Evolutionary conservation across 2,888 invertebrate genomes (phyloP), one percentile per base, ranked within the genome.

Genomic region (Orthosia cruda): DNA sequence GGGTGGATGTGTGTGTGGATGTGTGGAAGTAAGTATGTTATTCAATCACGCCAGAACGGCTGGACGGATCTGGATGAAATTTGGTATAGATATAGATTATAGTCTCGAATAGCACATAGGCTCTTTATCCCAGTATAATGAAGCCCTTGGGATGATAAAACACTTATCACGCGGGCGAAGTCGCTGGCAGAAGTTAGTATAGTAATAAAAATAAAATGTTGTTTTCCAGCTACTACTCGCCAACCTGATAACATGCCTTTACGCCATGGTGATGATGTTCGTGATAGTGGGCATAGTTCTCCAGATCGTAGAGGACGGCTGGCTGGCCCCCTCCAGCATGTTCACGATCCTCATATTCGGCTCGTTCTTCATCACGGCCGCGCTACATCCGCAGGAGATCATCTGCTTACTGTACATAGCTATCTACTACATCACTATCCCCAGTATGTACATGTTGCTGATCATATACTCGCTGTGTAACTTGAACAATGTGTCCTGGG

Each of bases 401-500:
- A 93, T 96, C 61, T 99, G 98, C 82, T 93, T 99, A n/a, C 92
- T 98, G 54, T 98, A 98, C 87, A 97, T 98, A 20, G 91, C 97
- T 76, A 97, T 99, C 57, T 99, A 99, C 93, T 96, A 96, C 75
- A 97, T 99, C 63, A 98, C 99, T 11, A 99, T 99, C 69, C 99
- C 99, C 0, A 98, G 99, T 84, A 99, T 99, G 98, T 99, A 99
- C 93, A 98, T 99, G 97, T 95, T 99, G 91, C 97, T 99, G 70
- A 98, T 99, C 84, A 98, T 99, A 72, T 99, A 99, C 92, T 99
- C 99, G 0, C 97, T 99, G 45, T 99, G 99, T 92, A 99, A 99
- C 93, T 97, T 99, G 95, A 99, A 99, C 93, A 98, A 99, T 89
- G 98, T 99, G 5, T 98, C 98, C 2, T 99, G 99, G 99, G 99